phyloP scores from a whole-genome alignment of 2,888 invertebrate genomes.

The Cephonodes hylas region DNA sequence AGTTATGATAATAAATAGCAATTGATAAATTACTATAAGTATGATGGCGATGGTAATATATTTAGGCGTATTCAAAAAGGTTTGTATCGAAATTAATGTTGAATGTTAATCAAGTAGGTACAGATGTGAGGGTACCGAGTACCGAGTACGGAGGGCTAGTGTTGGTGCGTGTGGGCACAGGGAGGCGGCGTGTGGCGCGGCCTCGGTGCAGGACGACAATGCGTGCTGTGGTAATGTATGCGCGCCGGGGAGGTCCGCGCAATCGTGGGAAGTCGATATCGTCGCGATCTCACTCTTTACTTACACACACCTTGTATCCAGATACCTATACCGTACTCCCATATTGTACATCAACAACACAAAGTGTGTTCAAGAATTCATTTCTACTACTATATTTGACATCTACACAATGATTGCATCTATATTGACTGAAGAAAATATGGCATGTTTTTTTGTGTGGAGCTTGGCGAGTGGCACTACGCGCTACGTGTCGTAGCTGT shows the following conservation, averaged over 20 bases:
- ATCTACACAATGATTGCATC: neutral
- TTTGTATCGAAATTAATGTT: neutral
- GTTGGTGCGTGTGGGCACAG: conserved; percentile 35
- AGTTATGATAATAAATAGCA: neutral
- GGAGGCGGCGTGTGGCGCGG: conserved; percentile 29
- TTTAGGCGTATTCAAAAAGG: neutral
- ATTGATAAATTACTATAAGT: neutral
- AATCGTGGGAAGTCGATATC: conserved; percentile 68
- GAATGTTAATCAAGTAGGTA: conserved; percentile 31
- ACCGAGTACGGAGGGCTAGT: conserved; percentile 5
- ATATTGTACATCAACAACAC: neutral
- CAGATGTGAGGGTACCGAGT: conserved; percentile 13
- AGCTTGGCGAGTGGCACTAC: conserved; percentile 21
- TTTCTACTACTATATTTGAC: neutral
- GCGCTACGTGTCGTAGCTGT: conserved; percentile 46
- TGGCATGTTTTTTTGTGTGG: neutral
- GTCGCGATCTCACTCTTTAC: conserved; percentile 38
- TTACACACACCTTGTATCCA: conserved; percentile 27
- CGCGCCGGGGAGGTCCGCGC: conserved; percentile 71
- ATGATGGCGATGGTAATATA: neutral
- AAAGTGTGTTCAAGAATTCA: neutral
- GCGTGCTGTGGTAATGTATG: conserved; percentile 71
- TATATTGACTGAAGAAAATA: neutral
- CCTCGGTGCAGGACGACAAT: conserved; percentile 43
- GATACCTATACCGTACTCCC: neutral